A percentile compares a stretch with the other conserved stretches of the same genome.
phyloP scores from a whole-genome alignment of 1,140 invertebrate genomes.

The Zeugodacus cucurbitae region DNA sequence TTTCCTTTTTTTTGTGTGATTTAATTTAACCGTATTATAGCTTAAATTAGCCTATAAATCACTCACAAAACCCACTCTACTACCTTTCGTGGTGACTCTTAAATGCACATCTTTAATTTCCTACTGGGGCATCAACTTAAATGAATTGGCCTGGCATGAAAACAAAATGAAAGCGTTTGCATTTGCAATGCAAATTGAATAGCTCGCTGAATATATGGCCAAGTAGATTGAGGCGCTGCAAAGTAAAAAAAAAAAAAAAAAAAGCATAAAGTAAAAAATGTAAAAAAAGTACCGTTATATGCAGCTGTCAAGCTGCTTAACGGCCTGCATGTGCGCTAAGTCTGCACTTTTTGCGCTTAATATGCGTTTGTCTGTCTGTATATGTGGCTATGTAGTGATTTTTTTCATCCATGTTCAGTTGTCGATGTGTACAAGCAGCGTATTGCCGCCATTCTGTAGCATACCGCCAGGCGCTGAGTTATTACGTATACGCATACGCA shows the following conservation, averaged over 20 bases:
- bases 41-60: too few species aligned
- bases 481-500: not conserved
- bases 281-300: not conserved
- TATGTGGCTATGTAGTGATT: not conserved
- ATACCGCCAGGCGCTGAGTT: too few species aligned
- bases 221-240: not conserved
- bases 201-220: not conserved
- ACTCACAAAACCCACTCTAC: too few species aligned
- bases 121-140: not conserved
- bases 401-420: not conserved
- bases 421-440: not conserved
- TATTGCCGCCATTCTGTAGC: not conserved
- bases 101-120: not conserved
- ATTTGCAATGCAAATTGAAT: constrained; percentile 8
- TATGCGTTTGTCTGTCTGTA: not conserved
- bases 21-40: too few species aligned
- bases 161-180: not conserved
- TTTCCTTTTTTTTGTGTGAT: too few species aligned
- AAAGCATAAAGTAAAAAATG: not conserved
- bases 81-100: too few species aligned
- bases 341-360: not conserved
- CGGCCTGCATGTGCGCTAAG: not conserved
- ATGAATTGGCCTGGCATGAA: not conserved
- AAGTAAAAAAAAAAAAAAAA: not conserved
- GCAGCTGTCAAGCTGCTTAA: not conserved